These are phyloP conservation scores for Pandemis corylana DNA, from an alignment of 2,888 invertebrate genomes.

Conservation along the genomic window DNA sequence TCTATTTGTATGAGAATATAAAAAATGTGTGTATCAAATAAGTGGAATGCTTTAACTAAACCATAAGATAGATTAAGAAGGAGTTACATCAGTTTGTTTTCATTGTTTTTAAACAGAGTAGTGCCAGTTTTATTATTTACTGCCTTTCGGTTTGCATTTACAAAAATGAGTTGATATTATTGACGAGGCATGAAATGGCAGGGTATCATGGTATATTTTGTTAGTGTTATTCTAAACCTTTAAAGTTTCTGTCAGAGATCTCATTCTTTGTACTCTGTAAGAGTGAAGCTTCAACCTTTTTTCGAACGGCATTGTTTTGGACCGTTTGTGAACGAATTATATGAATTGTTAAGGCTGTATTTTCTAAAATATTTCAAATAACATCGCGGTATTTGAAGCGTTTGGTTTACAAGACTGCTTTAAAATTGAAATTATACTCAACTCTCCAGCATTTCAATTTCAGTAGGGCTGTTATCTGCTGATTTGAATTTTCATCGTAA, in stretches of 20 bases:
- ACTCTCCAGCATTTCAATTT: not conserved
- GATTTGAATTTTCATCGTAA: not conserved
- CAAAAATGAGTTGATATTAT: conserved; percentile 50
- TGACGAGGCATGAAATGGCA: conserved; percentile 77
- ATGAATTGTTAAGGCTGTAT: conserved; percentile 14
- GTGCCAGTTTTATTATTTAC: conserved; percentile 60
- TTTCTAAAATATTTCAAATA: conserved; percentile 21
- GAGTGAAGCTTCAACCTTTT: not conserved
- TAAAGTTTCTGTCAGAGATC: not conserved
- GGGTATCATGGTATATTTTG: conserved; percentile 69
- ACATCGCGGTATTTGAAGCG: not conserved
- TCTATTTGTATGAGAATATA: conserved; percentile 45
- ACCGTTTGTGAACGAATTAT: conserved; percentile 30
- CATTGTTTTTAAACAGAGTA: conserved; percentile 66
- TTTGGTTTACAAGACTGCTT: not conserved
- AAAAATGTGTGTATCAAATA: conserved; percentile 67
- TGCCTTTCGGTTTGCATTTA: conserved; percentile 67
- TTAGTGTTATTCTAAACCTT: conserved; percentile 9
- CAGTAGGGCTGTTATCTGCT: not conserved
- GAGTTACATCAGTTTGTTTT: conserved; percentile 44
- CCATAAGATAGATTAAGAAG: conserved; percentile 76
- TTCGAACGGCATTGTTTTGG: conserved; percentile 6
- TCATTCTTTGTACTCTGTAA: not conserved
- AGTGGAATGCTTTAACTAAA: conserved; percentile 81
- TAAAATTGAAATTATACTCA: no score